Percentiles rank a stretch among this genome's conserved stretches.
These are phyloP conservation scores for Limnothrissa miodon DNA, from an alignment of 2,113 vertebrate genomes.

Conservation along the genomic window DNA sequence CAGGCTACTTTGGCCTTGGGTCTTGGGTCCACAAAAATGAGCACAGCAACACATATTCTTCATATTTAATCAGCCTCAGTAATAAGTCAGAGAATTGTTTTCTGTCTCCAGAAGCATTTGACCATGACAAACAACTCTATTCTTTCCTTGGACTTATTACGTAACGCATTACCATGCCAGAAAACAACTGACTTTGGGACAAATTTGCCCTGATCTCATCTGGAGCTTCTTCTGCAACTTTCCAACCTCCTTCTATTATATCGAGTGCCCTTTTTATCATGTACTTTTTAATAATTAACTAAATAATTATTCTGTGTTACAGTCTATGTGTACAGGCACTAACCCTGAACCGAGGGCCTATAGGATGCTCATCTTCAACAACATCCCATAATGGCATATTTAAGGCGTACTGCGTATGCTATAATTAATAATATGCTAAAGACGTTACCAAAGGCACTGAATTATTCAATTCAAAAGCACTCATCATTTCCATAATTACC, in stretches of 20 bases:
- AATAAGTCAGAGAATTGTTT: constrained; percentile 6
- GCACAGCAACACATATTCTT: background rate
- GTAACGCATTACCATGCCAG: background rate
- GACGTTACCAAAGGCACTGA: background rate
- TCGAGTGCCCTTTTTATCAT: background rate
- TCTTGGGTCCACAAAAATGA: background rate
- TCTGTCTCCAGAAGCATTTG: constrained; percentile 5
- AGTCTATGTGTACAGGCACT: background rate
- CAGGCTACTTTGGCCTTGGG: background rate
- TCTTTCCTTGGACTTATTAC: background rate
- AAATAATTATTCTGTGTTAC: no score
- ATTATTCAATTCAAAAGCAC: background rate
- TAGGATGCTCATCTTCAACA: background rate
- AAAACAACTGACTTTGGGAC: constrained; percentile 6
- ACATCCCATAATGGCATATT: background rate
- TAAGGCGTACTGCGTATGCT: background rate
- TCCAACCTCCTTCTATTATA: background rate
- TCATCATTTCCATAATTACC: background rate
- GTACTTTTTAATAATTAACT: background rate
- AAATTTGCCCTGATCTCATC: background rate
- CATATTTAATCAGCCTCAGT: background rate
- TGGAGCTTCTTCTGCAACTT: background rate
- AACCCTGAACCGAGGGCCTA: no score
- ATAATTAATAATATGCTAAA: background rate
- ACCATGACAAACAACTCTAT: constrained; percentile 1